These are phyloP conservation scores for Amphiura filiformis DNA, from an alignment of 35 echinoderm and acorn worm genomes.

Conservation along the genomic window DNA sequence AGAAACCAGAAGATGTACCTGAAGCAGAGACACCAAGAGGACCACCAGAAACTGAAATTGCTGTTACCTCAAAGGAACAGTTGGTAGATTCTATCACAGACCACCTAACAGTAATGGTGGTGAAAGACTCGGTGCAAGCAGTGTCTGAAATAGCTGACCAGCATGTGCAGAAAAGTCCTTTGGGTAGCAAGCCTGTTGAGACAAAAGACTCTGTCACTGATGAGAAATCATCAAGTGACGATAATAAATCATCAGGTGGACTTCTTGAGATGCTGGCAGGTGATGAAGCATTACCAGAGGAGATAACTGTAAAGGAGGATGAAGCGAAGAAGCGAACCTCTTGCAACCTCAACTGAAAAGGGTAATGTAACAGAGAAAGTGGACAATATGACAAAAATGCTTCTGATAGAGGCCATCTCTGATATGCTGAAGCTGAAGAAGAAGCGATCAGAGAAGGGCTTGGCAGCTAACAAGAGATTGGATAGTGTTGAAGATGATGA, in stretches of 20 bases:
- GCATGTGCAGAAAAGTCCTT: background rate
- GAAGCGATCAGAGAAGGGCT: conserved; percentile 12
- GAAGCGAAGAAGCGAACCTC: background rate
- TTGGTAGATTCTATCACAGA: conserved; percentile 58
- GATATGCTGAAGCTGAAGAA: conserved; percentile 28
- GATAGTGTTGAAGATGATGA: conserved; percentile 11
- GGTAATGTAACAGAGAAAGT: conserved; percentile 8
- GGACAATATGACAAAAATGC: conserved; percentile 26
- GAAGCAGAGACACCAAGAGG: conserved; percentile 58
- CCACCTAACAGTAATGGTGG: conserved; percentile 43
- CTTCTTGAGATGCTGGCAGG: conserved; percentile 34
- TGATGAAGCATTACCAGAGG: conserved; percentile 12
- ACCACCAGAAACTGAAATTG: conserved; percentile 51
- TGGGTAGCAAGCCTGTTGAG: background rate
- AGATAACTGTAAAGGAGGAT: conserved; percentile 23
- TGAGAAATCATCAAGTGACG: conserved; percentile 1
- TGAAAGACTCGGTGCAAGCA: conserved; percentile 55
- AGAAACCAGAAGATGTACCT: conserved; percentile 30
- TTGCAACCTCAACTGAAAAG: background rate
- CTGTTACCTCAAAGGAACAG: conserved; percentile 11
- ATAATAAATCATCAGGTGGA: background rate
- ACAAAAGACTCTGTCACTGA: conserved; percentile 5
- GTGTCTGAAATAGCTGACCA: conserved; percentile 40
- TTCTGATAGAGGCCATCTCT: conserved; percentile 54
- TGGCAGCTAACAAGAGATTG: conserved; percentile 20